Percentiles rank a stretch among this genome's conserved stretches.
These are phyloP conservation scores for Drosophila triauraria DNA, from an alignment of 1,140 invertebrate species.

Conservation along the genomic window DNA sequence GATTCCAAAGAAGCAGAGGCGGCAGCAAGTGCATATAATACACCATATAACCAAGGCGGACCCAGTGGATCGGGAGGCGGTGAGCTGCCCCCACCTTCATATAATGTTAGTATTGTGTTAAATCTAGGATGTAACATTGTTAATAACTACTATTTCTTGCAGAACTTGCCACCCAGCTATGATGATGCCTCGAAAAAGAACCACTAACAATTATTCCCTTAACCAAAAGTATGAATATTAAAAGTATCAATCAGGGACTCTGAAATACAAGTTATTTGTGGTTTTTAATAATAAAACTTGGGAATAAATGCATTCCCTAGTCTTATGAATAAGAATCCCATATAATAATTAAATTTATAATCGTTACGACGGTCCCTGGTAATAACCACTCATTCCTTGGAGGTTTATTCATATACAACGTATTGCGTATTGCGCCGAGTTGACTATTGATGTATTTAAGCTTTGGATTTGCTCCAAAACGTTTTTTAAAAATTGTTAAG, in stretches of 20 bases:
- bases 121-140: not conserved
- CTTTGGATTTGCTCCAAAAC: not conserved
- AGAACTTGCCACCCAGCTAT: conserved; percentile 92
- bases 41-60: conserved; percentile 76
- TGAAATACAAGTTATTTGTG: not conserved
- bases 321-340: not conserved
- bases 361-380: not conserved
- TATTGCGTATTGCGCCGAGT: not conserved
- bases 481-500: not conserved
- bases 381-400: conserved; percentile 6
- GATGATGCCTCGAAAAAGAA: conserved; percentile 88
- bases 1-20: conserved; percentile 95
- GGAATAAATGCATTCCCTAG: no score
- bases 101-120: conserved; percentile 89
- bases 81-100: conserved; percentile 94
- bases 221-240: conserved; percentile 6
- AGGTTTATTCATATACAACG: not conserved
- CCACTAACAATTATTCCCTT: conserved; percentile 79
- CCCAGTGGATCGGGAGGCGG: conserved; percentile 86
- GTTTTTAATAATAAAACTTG: not conserved
- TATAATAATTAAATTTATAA: no score
- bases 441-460: not conserved
- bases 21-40: conserved; percentile 93
- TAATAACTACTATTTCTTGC: conserved; percentile 21
- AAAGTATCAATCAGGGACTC: conserved; percentile 13